Percentiles rank a stretch among this genome's conserved stretches.
phyloP scores from a whole-genome alignment of 2,888 invertebrate species.

The Monoplex corrugatus region DNA sequence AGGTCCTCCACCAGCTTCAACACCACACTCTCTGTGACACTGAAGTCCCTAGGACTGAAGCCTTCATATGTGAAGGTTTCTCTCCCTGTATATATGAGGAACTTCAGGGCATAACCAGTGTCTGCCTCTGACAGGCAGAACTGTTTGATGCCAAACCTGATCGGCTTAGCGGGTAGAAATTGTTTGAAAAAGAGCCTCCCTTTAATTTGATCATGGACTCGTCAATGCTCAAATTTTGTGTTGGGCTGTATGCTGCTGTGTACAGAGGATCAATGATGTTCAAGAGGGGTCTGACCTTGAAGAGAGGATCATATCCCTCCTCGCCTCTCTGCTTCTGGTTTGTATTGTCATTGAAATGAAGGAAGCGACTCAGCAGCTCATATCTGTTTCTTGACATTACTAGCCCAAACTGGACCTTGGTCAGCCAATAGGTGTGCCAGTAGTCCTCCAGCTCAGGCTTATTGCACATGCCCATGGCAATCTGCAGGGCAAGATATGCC shows the following conservation, averaged over 20 bases:
- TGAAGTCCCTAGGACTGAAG: not conserved
- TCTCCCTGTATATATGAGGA: slow-evolving; percentile 28
- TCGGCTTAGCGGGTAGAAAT: slow-evolving; percentile 40
- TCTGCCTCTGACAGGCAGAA: slow-evolving; percentile 33
- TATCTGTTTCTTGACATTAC: slow-evolving; percentile 36
- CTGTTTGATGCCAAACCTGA: slow-evolving; percentile 34
- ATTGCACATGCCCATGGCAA: slow-evolving; percentile 18
- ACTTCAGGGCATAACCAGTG: slow-evolving; percentile 9
- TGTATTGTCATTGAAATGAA: slow-evolving; percentile 26
- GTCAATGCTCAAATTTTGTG: slow-evolving; percentile 33
- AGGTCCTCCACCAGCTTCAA: not conserved
- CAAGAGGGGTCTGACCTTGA: slow-evolving; percentile 17
- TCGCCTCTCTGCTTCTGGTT: not conserved
- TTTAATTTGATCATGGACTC: slow-evolving; percentile 44
- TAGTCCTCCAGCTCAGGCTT: too few species aligned
- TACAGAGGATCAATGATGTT: slow-evolving; percentile 5
- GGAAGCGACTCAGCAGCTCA: not conserved
- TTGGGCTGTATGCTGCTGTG: not conserved
- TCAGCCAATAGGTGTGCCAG: slow-evolving; percentile 39
- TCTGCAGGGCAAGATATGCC: slow-evolving; percentile 9
- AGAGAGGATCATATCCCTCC: slow-evolving; percentile 35
- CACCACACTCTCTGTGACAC: slow-evolving; percentile 7
- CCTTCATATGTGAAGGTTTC: not conserved
- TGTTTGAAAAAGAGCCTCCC: slow-evolving; percentile 16
- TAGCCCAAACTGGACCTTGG: not conserved